Evolutionary conservation across 1,140 invertebrate genomes (phyloP), one percentile per base, ranked within the genome.

Genomic region (Samia ricini): DNA sequence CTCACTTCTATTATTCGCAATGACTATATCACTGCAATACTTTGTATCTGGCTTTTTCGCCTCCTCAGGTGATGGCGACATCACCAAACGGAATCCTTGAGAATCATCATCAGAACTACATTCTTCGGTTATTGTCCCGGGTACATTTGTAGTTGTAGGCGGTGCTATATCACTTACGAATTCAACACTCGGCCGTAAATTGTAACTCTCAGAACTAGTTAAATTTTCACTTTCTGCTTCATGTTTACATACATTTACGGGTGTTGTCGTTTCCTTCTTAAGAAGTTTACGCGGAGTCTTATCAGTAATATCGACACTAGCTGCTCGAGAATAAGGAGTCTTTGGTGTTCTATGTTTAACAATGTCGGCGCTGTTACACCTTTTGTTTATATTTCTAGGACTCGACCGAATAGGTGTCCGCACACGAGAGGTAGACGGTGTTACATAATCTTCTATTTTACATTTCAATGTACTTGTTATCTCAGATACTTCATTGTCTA

Each of bases 401-500:
- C 82, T 88, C 3, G 82, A 82, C 22, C 77, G 63, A 15, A 73
- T 66, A 4, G 82, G 80, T 3, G 81, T 79, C 2, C 72, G 70
- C 5, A 85, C 72, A n/a, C 76, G 71, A 21, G 84, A 85, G 23
- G 76, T 81, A 52, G 82, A 79, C 26, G 81, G 78, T 57, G 77
- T 12, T 58, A 74, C 75, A 1, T 74, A 42, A 19, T 79, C 69
- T 59, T 77, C 75, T 24, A 77, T 42, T 29, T 75, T 84, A 23
- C 59, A 63, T 69, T 79, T 82, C 4, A 68, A 67, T 23, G 76
- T 60, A 18, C 66, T 75, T 0, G 68, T 88, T 23, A 89, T 88
- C 57, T 78, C 77, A 0, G 79, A 87, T 2, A 90, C 88, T 71
- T 90, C 88, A 21, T 88, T 74, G 52, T 90, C 88, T 63, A 90